Evolutionary conservation across 2,113 vertebrate species (phyloP).

Genomic region (Larimichthys polyactis): DNA sequence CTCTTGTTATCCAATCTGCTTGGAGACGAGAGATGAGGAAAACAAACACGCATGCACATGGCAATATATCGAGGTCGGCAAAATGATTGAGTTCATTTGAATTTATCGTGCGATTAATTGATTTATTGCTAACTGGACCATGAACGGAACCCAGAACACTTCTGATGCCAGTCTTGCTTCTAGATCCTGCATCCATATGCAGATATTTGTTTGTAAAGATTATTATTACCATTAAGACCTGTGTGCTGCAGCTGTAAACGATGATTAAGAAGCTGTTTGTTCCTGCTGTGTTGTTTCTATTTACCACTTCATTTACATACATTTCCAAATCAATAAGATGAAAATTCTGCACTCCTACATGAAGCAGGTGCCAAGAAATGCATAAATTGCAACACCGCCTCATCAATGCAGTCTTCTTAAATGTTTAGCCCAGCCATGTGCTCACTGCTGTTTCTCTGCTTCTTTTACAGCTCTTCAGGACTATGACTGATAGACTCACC

Average conservation of each 20-base stretch:
- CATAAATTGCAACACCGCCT: background rate
- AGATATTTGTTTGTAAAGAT: too few species aligned
- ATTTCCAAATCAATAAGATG: background rate
- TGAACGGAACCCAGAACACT: too few species aligned
- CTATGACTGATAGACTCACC: conserved; percentile 59
- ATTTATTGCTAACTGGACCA: too few species aligned
- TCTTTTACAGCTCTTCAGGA: conserved; percentile 62
- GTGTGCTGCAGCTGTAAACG: background rate
- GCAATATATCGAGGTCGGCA: too few species aligned
- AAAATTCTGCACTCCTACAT: background rate
- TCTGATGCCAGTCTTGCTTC: too few species aligned
- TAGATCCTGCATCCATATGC: too few species aligned
- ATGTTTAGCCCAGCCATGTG: background rate
- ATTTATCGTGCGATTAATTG: too few species aligned
- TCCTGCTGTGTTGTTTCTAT: background rate
- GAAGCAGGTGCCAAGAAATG: background rate
- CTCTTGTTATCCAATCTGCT: too few species aligned
- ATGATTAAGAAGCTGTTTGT: background rate
- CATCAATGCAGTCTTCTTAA: background rate
- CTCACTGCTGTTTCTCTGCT: conserved; percentile 13
- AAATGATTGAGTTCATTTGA: too few species aligned
- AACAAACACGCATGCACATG: too few species aligned
- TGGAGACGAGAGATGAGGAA: too few species aligned
- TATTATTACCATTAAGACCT: too few species aligned
- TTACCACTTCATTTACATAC: background rate